Percentiles rank a stretch among this genome's conserved stretches.
These are phyloP conservation scores for Melipona beecheii DNA, from an alignment of 2,888 invertebrate species.

Conservation along the genomic window DNA sequence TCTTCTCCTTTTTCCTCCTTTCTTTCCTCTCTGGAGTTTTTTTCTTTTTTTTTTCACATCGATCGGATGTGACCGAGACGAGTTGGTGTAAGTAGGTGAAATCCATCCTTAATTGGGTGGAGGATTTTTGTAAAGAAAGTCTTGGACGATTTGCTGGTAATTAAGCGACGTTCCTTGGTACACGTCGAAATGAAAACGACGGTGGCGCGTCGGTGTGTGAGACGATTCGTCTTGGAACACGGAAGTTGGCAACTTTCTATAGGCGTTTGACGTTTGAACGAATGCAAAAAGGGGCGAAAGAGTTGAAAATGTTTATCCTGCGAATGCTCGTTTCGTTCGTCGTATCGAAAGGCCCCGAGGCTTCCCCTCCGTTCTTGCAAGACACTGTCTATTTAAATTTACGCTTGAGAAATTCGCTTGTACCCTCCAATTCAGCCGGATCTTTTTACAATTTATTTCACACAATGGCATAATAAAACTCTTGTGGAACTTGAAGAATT, in stretches of 20 bases:
- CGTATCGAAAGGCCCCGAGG: not conserved
- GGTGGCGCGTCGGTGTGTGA: not conserved
- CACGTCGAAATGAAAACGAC: too few relatives aligned
- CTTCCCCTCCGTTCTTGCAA: not conserved
- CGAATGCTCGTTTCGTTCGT: not conserved
- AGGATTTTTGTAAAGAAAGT: not conserved
- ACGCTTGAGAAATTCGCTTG: too few relatives aligned
- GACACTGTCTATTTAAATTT: not conserved
- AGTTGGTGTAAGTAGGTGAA: slow-evolving; percentile 17
- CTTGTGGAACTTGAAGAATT: not conserved
- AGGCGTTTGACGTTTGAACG: not conserved
- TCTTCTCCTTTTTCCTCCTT: not conserved
- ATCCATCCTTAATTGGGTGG: slow-evolving; percentile 5
- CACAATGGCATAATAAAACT: not conserved
- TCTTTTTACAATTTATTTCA: not conserved
- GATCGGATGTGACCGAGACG: not conserved
- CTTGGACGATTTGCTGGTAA: slow-evolving; percentile 9
- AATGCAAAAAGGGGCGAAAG: not conserved
- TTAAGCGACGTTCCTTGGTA: not conserved
- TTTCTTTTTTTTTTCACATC: not conserved
- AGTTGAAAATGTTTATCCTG: not conserved
- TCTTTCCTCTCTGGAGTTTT: not conserved
- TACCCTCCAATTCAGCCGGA: not conserved
- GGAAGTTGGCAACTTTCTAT: not conserved
- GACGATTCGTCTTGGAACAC: not conserved